A percentile compares a stretch with the other conserved stretches of the same genome.
These are phyloP conservation scores for Mus pahari DNA, from an alignment of 2,113 vertebrate species.

Conservation along the genomic window DNA sequence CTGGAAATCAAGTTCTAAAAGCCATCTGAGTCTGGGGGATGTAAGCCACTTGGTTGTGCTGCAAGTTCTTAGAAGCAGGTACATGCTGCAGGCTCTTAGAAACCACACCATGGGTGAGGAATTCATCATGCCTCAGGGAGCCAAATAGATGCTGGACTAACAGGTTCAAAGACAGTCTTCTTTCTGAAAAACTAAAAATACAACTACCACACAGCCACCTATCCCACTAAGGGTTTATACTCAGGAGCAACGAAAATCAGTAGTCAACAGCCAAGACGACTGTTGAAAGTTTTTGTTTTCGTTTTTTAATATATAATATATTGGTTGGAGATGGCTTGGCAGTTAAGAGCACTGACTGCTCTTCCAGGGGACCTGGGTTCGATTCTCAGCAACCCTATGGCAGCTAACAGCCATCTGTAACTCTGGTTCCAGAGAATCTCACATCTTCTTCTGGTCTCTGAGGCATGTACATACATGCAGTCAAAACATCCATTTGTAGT, in stretches of 20 bases:
- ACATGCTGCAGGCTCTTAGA: not conserved
- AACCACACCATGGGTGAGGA: rapidly evolving
- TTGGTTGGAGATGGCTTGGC: not conserved
- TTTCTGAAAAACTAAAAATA: not conserved
- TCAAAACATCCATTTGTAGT: not conserved
- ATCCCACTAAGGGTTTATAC: not conserved
- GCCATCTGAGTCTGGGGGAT: not conserved
- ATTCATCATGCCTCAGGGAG: rapidly evolving
- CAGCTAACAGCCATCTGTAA: not conserved
- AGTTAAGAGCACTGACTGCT: not conserved
- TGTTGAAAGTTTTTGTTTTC: not conserved
- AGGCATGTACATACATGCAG: not conserved
- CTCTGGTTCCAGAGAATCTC: not conserved
- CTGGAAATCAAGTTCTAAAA: constrained; percentile 6
- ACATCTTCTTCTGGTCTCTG: not conserved
- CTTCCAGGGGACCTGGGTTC: not conserved
- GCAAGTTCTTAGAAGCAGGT: not conserved
- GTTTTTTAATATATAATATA: not conserved
- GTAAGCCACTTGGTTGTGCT: not conserved
- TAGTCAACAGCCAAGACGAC: not conserved
- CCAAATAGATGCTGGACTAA: not conserved
- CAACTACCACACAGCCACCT: not conserved
- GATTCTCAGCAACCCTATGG: not conserved
- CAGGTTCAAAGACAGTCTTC: not conserved
- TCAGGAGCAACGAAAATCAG: not conserved